Percentiles rank a stretch among this genome's conserved stretches.
Evolutionary conservation across 2,888 invertebrate species (phyloP).

Genomic region (Pammene fasciana): DNA sequence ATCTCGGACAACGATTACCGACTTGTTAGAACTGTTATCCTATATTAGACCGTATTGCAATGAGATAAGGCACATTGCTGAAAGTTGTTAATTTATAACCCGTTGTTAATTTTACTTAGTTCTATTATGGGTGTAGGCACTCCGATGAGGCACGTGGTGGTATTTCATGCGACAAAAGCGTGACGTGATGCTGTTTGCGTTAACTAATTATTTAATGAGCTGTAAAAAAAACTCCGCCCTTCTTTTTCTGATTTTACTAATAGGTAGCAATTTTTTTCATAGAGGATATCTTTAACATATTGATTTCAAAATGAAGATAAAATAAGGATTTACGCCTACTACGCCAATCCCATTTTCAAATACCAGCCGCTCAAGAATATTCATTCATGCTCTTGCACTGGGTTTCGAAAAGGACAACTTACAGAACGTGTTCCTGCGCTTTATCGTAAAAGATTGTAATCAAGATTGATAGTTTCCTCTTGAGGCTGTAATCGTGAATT

Average conservation of each 20-base stretch:
- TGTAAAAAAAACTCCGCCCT: not conserved
- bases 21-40: constrained; percentile 52
- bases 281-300: too few relatives aligned
- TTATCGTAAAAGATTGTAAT: constrained; percentile 58
- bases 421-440: constrained; percentile 51
- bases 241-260: not conserved
- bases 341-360: constrained; percentile 15
- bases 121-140: constrained; percentile 80
- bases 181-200: constrained; percentile 72
- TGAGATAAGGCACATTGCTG: constrained; percentile 48
- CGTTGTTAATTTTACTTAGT: constrained; percentile 54
- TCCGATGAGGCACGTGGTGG: constrained; percentile 56
- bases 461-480: constrained; percentile 60
- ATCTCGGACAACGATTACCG: constrained; percentile 54
- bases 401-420: constrained; percentile 42
- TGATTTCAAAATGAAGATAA: not conserved
- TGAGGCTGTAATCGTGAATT: constrained; percentile 30
- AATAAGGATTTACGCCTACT: not conserved
- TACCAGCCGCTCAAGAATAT: constrained; percentile 10
- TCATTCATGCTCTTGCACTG: constrained; percentile 24
- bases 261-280: too few relatives aligned
- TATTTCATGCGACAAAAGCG: constrained; percentile 63
- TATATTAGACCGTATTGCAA: constrained; percentile 46
- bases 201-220: constrained; percentile 65
- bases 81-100: constrained; percentile 45